Base-by-base conservation (phyloP, 2,113 vertebrate species). In the Andinoacara biseriatus region DNA sequence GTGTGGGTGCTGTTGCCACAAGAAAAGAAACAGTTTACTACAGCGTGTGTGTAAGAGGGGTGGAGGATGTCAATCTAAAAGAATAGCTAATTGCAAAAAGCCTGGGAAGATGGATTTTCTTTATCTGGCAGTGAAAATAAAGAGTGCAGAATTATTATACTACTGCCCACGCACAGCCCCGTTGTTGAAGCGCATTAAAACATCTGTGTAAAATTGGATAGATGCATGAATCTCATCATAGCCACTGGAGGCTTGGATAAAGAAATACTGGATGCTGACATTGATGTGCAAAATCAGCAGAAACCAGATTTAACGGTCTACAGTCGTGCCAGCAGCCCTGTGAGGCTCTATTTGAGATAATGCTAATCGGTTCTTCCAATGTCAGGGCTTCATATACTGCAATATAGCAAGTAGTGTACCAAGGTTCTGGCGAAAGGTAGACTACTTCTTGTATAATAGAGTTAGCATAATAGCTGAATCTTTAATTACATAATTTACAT, bases 1-100 rank as follows among this genome's bases (percentile, higher is more conserved):
- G 58, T 29, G 58, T 69, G 81, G 78, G 62, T 26, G 54, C 76
- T 7, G 35, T 43, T 18, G 58, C 90, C 84, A 88, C 90, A 87
- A 88, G 62, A 87, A 91, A 86, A 84, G 78, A 86, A 79, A 40
- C 1, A 5, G 61, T 90, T 90, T 78, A 90, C 65, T 61, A 49
- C 40, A 20, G 33, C 9, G 9, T 26, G 40, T 65, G 65, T 54
- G 54, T 60, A 46, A 77, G 46, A 86, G 2, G 1, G 26, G 17
- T 29, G 26, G 54, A 54, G 63, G 54, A 65, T 78, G 29, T 43
- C 57, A 52, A 52, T 18, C 31, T 13, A 6, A 85, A 78, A 58
- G 56, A 63, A 52, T 22, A 61, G 43, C 60, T 56, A 82, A 49
- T 80, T 78, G 8, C 3, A 80, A 22, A 29, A 80, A 63, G 20